Base-by-base conservation (phyloP, 2,888 invertebrate genomes). In the Thymelicus acteon region DNA sequence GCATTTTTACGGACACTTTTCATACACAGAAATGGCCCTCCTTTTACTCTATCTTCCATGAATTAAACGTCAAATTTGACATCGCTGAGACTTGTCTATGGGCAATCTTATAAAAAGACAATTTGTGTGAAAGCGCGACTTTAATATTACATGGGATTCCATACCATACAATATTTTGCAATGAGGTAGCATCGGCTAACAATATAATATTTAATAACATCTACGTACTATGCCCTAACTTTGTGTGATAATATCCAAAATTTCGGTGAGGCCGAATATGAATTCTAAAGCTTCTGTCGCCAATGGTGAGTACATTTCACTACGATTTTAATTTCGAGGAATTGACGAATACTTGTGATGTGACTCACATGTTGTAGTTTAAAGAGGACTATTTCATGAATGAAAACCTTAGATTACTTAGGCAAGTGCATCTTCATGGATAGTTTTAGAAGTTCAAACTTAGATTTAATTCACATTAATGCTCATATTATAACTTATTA, bases 211-310 rank as follows among this genome's bases (percentile, higher is more conserved):
- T 76, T 78, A 82, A 78, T 78, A 88, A 83, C 85, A 88, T 81
- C 85, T 81, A 79, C 84, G 76, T 92, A 92, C 86, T 92, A 93
- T 93, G 92, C 88, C 92, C 88, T 93, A 90, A 90, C 77, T 84
- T 81, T 86, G 82, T 88, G 83, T 83, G 82, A 83, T 75, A 82
- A 85, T 82, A 83, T 78, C 79, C 76, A 79, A 82, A 80, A 74
- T 82, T 82, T 83, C 87, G 89, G 91, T 88, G 88, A 91, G 92
- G 90, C 90, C 90, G 87, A 92, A 89, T 88, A 88, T 88, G 83
- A 89, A 86, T 85, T 64, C 71, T 60, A 92, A 86, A 88, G 83
- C 85, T 81, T 82, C 86, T 83, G 85, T 90, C 82, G 86, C 90
- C 83, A 91, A 84, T 90, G 92, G 93, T 93, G 86, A 90, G 92